Percentiles rank a stretch among this genome's conserved stretches.
Conservation (phyloP, 1,140 invertebrate genomes). For the Tachypleus tridentatus region DNA sequence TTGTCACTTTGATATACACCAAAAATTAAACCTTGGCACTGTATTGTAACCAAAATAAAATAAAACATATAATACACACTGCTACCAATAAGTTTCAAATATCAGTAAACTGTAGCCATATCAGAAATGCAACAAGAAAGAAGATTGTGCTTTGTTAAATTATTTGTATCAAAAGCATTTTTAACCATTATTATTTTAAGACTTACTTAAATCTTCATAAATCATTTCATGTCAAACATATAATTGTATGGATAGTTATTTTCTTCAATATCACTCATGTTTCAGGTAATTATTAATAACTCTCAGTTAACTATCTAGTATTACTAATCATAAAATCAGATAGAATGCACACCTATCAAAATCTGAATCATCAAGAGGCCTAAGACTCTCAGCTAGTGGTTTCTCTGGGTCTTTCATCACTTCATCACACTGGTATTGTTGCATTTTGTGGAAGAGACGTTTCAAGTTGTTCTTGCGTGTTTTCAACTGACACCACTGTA, state of each 20-base stretch:
- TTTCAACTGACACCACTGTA: slow-evolving; percentile 79
- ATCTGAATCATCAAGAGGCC: slow-evolving; percentile 32
- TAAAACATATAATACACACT: no score
- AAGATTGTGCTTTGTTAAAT: no score
- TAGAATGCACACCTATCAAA: slow-evolving; percentile 15
- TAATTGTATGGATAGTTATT: slow-evolving; percentile 5
- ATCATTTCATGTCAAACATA: background rate
- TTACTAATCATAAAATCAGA: background rate
- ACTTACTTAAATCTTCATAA: no score
- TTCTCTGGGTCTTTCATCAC: slow-evolving; percentile 72
- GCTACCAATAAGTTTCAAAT: no score
- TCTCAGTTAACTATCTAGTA: no score
- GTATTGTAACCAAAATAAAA: no score
- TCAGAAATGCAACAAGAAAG: no score
- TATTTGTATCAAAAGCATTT: no score
- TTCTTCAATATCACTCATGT: background rate
- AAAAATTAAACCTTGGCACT: no score
- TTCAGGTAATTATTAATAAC: background rate
- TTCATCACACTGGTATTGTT: slow-evolving; percentile 73
- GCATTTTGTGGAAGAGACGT: slow-evolving; percentile 81
- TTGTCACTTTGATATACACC: no score
- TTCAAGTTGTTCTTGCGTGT: slow-evolving; percentile 73
- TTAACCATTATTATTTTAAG: no score
- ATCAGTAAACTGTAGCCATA: no score
- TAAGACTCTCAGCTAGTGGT: slow-evolving; percentile 63